Evolutionary conservation across 1,140 invertebrate genomes (phyloP).

Genomic region (Acromyrmex echinatior): DNA sequence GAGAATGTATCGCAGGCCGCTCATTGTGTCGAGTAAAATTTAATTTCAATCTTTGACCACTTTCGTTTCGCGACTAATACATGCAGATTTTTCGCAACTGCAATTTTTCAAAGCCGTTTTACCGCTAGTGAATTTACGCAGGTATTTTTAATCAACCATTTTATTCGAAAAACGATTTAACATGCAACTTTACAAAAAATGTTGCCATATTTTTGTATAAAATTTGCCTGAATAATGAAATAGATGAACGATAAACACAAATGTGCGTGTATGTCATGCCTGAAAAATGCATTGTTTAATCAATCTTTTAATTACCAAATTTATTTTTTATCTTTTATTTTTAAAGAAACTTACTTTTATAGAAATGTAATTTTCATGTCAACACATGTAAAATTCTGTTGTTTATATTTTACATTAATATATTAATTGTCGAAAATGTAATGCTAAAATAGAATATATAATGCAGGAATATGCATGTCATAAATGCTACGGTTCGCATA

Average conservation of each 20-base stretch:
- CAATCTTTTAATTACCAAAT: no score
- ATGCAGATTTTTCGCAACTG: conserved; percentile 8
- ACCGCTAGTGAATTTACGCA: not conserved
- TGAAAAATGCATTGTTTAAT: not conserved
- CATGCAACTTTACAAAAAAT: not conserved
- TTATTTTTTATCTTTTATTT: not conserved
- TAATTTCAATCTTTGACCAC: conserved; percentile 27
- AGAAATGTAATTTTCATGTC: not conserved
- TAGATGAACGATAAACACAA: not conserved
- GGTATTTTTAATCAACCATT: conserved; percentile 6
- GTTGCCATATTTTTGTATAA: not conserved
- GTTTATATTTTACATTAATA: conserved; percentile 26
- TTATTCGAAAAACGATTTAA: not conserved
- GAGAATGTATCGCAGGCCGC: not conserved
- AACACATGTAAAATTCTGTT: not conserved
- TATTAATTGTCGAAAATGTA: not conserved
- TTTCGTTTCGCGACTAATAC: conserved; percentile 1
- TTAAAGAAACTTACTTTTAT: not conserved
- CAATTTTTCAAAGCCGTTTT: conserved; percentile 12
- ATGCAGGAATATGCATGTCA: conserved; percentile 6
- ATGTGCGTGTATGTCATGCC: not conserved
- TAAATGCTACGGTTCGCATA: not conserved
- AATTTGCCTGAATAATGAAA: not conserved
- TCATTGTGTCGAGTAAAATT: conserved; percentile 3
- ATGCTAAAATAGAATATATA: not conserved